Base-by-base conservation (phyloP, 1,140 invertebrate species). In the Drosophila sulfurigaster region DNA sequence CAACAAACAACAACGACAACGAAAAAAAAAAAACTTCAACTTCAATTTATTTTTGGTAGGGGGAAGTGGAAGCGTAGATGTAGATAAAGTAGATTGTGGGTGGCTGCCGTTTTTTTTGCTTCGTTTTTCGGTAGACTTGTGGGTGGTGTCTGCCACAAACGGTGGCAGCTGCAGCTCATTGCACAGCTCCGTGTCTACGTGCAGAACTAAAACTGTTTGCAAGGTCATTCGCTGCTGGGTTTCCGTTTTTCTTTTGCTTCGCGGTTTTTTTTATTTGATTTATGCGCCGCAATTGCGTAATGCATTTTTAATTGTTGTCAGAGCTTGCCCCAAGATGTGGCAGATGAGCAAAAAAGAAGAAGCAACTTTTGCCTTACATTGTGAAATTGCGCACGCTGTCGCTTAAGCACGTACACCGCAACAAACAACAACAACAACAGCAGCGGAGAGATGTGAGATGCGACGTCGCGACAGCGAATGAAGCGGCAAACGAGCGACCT, bases 291-390 rank as follows among this genome's bases (percentile, higher is more conserved):
- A 20, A 46, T 87, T 82, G 75, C 57, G 69, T 71, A 82, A 87
- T 85, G 75, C 75, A 66, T 7, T 69, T 78, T 81, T 78, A 86
- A 85, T 78, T 82, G 71, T 78, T 82, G 71, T 64, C 54, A 38
- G 56, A 43, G 38, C 41, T 64, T 38, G 11, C 43, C 63, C 11
- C 28, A 51, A 54, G n/a, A 3, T 54, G 28, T 13, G 1, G 15
- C 30, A 71, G 60, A 63, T 68, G 66, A 78, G 71, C 58, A 74
- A 59, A 30, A 52, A 8, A 59, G 6, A 52, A 25, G 20, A 25
- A 25, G 11, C 20, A n/a, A 46, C 48, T 38, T 35, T 72, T 77
- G 62, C 46, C 3, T 46, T 41, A 63, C 35, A 67, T 79, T 79
- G 73, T 72, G 77, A 79, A 79, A 79, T 77, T 76, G 20, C 49